Evolutionary conservation across 2,888 invertebrate species (phyloP).

Genomic region (Melieria picta): DNA sequence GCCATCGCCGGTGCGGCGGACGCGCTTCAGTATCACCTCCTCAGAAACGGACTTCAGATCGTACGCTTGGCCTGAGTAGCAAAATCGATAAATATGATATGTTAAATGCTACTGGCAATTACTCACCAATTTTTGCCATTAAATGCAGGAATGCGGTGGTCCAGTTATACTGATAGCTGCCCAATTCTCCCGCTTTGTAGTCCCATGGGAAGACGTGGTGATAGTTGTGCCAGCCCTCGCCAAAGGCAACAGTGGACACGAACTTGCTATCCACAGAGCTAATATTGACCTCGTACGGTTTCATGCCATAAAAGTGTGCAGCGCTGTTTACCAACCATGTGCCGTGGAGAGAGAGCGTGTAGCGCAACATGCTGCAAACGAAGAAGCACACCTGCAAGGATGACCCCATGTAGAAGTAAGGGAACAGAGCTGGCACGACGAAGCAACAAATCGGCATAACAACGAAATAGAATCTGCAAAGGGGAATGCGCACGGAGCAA

Average conservation of each 20-base stretch:
- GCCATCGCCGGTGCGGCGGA: constrained; percentile 80
- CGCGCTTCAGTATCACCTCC: constrained; percentile 77
- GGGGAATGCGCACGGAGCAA: neutral
- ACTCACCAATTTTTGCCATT: constrained; percentile 76
- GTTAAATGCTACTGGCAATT: neutral
- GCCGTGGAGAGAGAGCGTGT: constrained; percentile 80
- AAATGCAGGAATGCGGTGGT: constrained; percentile 74
- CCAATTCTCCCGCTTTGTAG: constrained; percentile 79
- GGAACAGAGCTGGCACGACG: constrained; percentile 80
- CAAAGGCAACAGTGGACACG: constrained; percentile 75
- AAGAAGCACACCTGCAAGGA: constrained; percentile 80
- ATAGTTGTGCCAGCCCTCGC: constrained; percentile 90
- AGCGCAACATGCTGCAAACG: constrained; percentile 78
- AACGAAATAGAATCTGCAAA: constrained; percentile 72
- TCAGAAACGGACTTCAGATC: constrained; percentile 82
- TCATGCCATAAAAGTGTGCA: constrained; percentile 91
- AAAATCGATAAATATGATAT: neutral
- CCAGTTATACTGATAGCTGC: constrained; percentile 72
- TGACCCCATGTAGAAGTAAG: constrained; percentile 82
- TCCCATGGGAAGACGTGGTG: constrained; percentile 90
- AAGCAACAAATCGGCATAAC: constrained; percentile 84
- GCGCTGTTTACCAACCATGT: constrained; percentile 96
- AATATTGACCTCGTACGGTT: constrained; percentile 84
- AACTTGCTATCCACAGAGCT: constrained; percentile 76
- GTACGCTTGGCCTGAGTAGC: constrained; percentile 80